These are phyloP conservation scores for Sus cebifrons DNA, from an alignment of 2,797 vertebrate species.

Conservation along the genomic window DNA sequence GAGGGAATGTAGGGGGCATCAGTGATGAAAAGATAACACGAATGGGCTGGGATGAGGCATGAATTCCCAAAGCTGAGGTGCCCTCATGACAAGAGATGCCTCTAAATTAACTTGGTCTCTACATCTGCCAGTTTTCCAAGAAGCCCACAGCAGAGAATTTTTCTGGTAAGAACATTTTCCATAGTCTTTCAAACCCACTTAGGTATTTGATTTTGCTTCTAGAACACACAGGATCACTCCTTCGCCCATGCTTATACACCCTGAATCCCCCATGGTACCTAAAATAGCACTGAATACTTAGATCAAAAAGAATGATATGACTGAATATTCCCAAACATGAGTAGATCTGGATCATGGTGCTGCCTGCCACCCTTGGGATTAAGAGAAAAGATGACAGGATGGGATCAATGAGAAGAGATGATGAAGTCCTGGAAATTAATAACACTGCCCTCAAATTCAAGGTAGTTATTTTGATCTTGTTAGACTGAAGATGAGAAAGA, in stretches of 20 bases:
- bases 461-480: slow-evolving; percentile 63
- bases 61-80: slow-evolving; percentile 1
- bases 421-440: slow-evolving; percentile 55
- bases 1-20: not conserved
- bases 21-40: not conserved
- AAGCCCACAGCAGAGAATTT: not conserved
- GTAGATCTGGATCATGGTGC: not conserved
- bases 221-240: not conserved
- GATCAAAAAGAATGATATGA: not conserved
- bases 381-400: not conserved
- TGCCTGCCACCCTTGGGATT: not conserved
- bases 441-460: slow-evolving; percentile 57
- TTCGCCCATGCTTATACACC: not conserved
- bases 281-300: not conserved
- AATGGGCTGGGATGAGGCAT: not conserved
- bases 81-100: not conserved
- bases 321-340: not conserved
- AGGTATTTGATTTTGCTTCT: slow-evolving; percentile 16
- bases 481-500: slow-evolving; percentile 43
- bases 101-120: not conserved
- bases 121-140: not conserved
- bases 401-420: not conserved
- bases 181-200: not conserved
- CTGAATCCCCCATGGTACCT: not conserved
- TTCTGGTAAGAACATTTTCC: not conserved